phyloP scores from a whole-genome alignment of 2,797 vertebrate species.

The Bovichtus variegatus region DNA sequence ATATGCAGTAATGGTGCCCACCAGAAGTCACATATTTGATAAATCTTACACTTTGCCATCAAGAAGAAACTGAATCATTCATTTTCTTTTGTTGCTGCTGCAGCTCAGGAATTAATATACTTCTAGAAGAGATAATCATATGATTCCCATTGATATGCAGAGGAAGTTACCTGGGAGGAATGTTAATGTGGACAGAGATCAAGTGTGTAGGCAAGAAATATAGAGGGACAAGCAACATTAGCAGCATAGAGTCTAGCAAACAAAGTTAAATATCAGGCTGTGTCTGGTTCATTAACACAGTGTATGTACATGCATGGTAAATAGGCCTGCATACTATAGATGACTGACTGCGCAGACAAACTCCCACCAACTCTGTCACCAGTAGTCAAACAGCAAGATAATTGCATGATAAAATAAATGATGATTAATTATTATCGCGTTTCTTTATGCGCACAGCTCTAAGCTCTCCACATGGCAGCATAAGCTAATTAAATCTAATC shows the following conservation, averaged over 20 bases:
- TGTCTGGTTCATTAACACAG: slow-evolving; percentile 22
- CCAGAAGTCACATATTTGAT: slow-evolving; percentile 1
- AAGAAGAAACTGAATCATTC: slow-evolving; percentile 7
- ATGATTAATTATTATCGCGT: slow-evolving; percentile 30
- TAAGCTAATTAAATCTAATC: slow-evolving; percentile 47
- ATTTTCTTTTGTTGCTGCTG: slow-evolving; percentile 4
- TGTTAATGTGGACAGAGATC: slow-evolving; percentile 28
- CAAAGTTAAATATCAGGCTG: neutral
- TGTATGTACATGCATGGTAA: neutral
- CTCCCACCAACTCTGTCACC: slow-evolving; percentile 29
- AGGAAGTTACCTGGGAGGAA: slow-evolving; percentile 28
- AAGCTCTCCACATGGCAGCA: slow-evolving; percentile 15
- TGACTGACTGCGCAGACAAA: slow-evolving; percentile 3
- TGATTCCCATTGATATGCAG: slow-evolving; percentile 22
- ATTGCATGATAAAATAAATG: slow-evolving; percentile 40
- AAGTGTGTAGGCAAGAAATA: slow-evolving; percentile 11
- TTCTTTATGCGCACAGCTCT: slow-evolving; percentile 16
- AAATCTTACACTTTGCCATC: slow-evolving; percentile 1
- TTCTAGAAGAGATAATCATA: slow-evolving; percentile 33
- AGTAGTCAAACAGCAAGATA: slow-evolving; percentile 25
- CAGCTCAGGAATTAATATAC: slow-evolving; percentile 41
- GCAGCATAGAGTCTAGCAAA: neutral
- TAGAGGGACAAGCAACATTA: neutral
- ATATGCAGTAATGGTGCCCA: neutral
- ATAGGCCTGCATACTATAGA: neutral